Base-by-base conservation (phyloP, 1,140 invertebrate genomes). In the Drosophila fuyamai region DNA sequence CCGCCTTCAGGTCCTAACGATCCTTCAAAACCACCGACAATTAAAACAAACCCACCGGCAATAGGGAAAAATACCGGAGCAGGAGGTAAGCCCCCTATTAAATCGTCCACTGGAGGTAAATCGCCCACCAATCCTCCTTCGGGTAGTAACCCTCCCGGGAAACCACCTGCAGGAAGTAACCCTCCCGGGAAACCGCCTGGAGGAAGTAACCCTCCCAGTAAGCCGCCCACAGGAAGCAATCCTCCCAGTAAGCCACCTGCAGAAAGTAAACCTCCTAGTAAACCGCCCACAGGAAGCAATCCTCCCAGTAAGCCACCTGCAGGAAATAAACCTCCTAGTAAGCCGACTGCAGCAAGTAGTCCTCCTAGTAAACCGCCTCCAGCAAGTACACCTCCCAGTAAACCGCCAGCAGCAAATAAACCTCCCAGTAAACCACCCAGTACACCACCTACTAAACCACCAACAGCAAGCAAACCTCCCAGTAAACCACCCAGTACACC, bases 221-320 rank as follows among this genome's bases (percentile, higher is more conserved):
- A 9, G 2, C 40, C 59, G 2, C 4, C 57, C 1, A 9, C 48
- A 10, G 38, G 53, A 16, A 41, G 36, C 12, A 41, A 14, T 0
- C 53, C 61, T 5, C 61, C 61, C 5, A 16, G 27, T 36, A 55
- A 54, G 1, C 29, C 29, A 0, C 48, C 48, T 0, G 29, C 47
- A 5, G 16, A 7, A 12, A 35, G 29, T 35, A 35, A 36, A 5
- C 16, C 57, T 9, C 48, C 58, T 0, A 9, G 35, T 36, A 43
- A 43, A 7, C n/a, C 55, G 9, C 38, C 55, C 9, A 8, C 40
- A 12, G 38, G 23, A 12, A 36, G 29, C 36, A 35, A 36, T 5
- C 16, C 57, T 6, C 48, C 58, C 0, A 12, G 35, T 36, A 43
- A 43, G 4, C n/a, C 55, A 10, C 38, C 55, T 9, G 8, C 40